Evolutionary conservation across 2,888 invertebrate genomes (phyloP).

Genomic region (Sinopyrophorus schimmeli): DNA sequence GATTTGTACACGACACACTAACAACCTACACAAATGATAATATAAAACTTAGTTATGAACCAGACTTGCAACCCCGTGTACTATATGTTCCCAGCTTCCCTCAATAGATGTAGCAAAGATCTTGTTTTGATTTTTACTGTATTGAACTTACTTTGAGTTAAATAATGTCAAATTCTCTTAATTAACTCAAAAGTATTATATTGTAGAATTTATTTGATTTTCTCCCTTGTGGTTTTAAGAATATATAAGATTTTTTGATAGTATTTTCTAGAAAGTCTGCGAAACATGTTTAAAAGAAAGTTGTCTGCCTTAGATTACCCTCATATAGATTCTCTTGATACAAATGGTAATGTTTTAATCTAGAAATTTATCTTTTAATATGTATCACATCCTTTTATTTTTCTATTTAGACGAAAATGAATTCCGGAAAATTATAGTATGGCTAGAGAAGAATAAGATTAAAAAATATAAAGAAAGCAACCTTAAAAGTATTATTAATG

Average conservation of each 20-base stretch:
- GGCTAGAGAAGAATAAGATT: slow-evolving; percentile 95
- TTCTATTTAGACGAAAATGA: slow-evolving; percentile 81
- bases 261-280: too few relatives aligned
- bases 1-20: slow-evolving; percentile 13
- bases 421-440: slow-evolving; percentile 78
- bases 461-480: slow-evolving; percentile 85
- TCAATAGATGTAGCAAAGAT: slow-evolving; percentile 4
- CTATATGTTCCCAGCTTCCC: background rate
- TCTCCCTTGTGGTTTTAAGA: too few relatives aligned
- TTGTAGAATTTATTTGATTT: too few relatives aligned
- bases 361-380: background rate
- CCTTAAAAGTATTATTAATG: slow-evolving; percentile 71
- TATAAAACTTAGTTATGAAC: background rate
- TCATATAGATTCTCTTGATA: slow-evolving; percentile 70
- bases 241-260: too few relatives aligned
- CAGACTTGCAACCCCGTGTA: too few relatives aligned
- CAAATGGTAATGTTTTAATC: slow-evolving; percentile 64
- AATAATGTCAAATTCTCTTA: too few relatives aligned
- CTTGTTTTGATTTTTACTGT: too few relatives aligned
- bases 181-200: too few relatives aligned
- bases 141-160: too few relatives aligned
- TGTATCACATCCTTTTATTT: too few relatives aligned
- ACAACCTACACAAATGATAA: slow-evolving; percentile 14
- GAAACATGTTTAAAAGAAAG: slow-evolving; percentile 82
- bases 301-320: slow-evolving; percentile 78